Base-by-base conservation (phyloP, 1,140 invertebrate species). In the Armadillidium nasatum region DNA sequence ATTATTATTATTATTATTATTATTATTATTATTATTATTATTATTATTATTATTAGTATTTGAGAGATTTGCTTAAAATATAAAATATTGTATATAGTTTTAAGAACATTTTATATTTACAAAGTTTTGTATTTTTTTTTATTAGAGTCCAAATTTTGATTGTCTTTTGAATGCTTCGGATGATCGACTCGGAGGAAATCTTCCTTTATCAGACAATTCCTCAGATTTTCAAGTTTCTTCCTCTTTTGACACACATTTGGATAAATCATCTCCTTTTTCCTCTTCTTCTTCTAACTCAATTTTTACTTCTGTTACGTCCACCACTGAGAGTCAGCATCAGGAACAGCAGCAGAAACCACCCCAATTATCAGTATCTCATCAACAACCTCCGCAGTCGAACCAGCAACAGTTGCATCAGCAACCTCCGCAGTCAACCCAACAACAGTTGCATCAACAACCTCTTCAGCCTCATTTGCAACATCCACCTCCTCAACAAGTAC, bases 251-350 rank as follows among this genome's bases (percentile, higher is more conserved):
- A 2, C 19, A 3, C 50, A 13, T 13, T 60, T 60, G 19, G 50
- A 60, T 7, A 60, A 60, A 60, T 19, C 11, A 7, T 60, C 50
- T 60, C 19, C 19, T 3, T 15, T 19, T 13, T 50, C 46, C 15
- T 50, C 46, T 50, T 9, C 46, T 9, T 15, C 11, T 60, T 60
- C 11, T 60, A 19, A 19, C 7, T 60, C 19, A 19, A 60, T 13
- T 60, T 15, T 19, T 15, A 60, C 50, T 19, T 60, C 50, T 13
- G 50, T 60, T 13, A 60, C 50, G 11, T 60, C 50, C 11, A 15
- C 50, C 19, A 45, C 10, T 67, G 50, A 13, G 73, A 21, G n/a
- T 73, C n/a, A 13, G 69, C 19, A 69, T 71, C 75, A 44, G 71
- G 54, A 15, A 44, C 69, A 68, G 50, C 76, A 44, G 22, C 50